Percentiles rank a stretch among this genome's conserved stretches.
These are phyloP conservation scores for Amphipoea oculea DNA, from an alignment of 2,888 invertebrate species.

Conservation along the genomic window DNA sequence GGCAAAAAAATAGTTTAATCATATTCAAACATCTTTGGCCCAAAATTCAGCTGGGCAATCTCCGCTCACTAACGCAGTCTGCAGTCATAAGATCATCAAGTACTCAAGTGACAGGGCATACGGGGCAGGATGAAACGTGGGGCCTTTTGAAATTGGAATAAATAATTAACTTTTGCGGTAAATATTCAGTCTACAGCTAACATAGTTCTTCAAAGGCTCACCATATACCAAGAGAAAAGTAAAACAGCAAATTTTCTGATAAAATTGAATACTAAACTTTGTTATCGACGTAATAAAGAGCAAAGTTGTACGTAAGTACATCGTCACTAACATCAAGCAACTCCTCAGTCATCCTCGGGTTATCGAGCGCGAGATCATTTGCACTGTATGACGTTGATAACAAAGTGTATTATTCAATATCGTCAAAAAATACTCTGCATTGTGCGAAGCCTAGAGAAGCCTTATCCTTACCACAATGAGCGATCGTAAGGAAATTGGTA, in stretches of 20 bases:
- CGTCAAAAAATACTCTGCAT: not conserved
- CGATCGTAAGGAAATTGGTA: constrained; percentile 22
- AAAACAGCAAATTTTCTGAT: not conserved
- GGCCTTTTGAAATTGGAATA: not conserved
- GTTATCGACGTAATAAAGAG: not conserved
- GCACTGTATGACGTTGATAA: not conserved
- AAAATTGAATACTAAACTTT: constrained; percentile 7
- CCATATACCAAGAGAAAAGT: not conserved
- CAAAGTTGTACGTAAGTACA: not conserved
- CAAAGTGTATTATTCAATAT: constrained; percentile 35
- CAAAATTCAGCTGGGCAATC: too few species aligned
- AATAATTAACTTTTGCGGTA: not conserved
- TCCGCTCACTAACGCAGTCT: too few species aligned
- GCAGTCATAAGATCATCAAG: too few species aligned
- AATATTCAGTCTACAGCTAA: not conserved
- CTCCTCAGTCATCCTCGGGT: not conserved
- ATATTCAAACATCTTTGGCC: too few species aligned
- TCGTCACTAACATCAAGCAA: constrained; percentile 2
- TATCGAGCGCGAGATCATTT: not conserved
- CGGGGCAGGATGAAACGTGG: too few species aligned
- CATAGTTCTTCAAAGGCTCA: not conserved
- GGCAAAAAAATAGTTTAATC: too few species aligned
- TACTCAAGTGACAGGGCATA: too few species aligned
- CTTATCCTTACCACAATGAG: not conserved
- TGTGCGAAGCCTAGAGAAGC: not conserved